Conservation (phyloP, 2,113 vertebrate genomes). For the Podarcis muralis region DNA sequence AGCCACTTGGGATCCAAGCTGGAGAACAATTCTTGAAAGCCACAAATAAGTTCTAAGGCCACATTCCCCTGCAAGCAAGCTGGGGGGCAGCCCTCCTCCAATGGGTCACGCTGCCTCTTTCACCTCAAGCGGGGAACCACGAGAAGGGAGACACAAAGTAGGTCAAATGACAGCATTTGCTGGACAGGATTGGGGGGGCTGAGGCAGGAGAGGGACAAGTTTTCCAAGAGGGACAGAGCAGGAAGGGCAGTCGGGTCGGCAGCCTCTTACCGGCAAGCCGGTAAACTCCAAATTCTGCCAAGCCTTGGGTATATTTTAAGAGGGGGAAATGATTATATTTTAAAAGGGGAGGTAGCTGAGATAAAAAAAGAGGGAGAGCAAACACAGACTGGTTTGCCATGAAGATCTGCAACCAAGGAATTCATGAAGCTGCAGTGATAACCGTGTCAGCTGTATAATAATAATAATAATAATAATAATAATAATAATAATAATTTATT, state of each 20-base stretch:
- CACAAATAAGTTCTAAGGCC: neutral
- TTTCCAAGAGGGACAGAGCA: too few species aligned
- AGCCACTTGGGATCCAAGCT: too few species aligned
- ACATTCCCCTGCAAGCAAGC: neutral
- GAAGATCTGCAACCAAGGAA: neutral
- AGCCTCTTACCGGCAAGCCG: neutral
- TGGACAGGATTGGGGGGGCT: neutral
- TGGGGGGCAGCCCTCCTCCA: neutral
- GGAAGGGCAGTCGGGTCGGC: too few species aligned
- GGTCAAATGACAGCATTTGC: neutral
- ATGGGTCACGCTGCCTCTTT: neutral
- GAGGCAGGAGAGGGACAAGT: neutral
- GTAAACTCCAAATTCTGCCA: neutral
- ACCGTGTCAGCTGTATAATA: neutral
- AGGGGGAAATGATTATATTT: neutral
- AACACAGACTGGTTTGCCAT: neutral
- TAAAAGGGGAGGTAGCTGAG: neutral
- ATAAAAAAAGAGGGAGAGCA: too few species aligned
- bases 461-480: too few species aligned
- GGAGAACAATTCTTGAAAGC: too few species aligned
- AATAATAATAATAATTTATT: too few species aligned
- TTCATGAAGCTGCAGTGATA: neutral
- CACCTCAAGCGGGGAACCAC: neutral
- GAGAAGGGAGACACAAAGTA: neutral
- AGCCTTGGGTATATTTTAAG: neutral